Conservation (phyloP, 2,888 invertebrate genomes). For the Drosophila birchii region DNA sequence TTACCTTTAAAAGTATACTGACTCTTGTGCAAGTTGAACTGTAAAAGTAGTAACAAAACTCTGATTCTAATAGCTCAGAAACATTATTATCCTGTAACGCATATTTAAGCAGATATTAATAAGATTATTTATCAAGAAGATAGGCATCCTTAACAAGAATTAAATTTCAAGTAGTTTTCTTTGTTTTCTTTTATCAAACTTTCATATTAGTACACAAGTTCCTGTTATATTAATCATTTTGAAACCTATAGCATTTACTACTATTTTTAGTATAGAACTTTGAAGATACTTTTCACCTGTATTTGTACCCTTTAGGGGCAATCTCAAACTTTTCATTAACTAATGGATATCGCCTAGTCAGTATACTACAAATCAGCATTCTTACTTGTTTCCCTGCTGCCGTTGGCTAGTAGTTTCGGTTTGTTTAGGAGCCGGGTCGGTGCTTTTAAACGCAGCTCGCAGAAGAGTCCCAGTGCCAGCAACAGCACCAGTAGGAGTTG, state of each 20-base stretch:
- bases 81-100: background rate
- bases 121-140: background rate
- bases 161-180: background rate
- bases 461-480: constrained; percentile 24
- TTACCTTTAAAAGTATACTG: background rate
- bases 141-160: too few relatives aligned
- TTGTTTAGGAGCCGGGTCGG: constrained; percentile 75
- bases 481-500: constrained; percentile 12
- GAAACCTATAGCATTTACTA: background rate
- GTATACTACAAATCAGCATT: background rate
- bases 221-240: background rate
- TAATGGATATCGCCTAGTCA: constrained; percentile 17
- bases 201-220: background rate
- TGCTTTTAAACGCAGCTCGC: constrained; percentile 68
- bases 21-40: background rate
- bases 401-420: constrained; percentile 62
- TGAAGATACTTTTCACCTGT: background rate
- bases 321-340: background rate
- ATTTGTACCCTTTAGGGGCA: background rate
- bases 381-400: constrained; percentile 31
- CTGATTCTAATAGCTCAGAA: background rate
- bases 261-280: background rate
- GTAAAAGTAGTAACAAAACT: background rate
- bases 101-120: background rate
- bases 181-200: background rate